Evolutionary conservation across 2,888 invertebrate species (phyloP).

Genomic region (Cataglyphis albicans): DNA sequence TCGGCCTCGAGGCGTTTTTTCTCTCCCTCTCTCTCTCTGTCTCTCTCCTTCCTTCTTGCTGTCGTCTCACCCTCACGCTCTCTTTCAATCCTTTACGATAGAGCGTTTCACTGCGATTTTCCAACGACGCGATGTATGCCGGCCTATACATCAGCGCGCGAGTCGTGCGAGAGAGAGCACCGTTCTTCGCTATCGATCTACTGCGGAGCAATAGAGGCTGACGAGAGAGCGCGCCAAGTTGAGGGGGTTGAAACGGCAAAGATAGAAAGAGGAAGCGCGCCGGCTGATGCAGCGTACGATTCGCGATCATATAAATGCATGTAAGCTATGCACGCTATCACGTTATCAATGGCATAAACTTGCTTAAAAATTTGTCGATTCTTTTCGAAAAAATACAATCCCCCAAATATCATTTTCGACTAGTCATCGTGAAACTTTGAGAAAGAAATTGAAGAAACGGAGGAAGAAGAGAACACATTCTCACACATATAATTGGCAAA

Average conservation of each 20-base stretch:
- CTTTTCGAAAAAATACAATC: neutral
- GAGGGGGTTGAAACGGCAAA: slow-evolving; percentile 67
- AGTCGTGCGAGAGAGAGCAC: slow-evolving; percentile 69
- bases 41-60: slow-evolving; percentile 56
- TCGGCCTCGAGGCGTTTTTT: slow-evolving; percentile 66
- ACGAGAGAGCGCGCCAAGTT: slow-evolving; percentile 65
- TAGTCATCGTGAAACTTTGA: neutral
- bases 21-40: slow-evolving; percentile 41
- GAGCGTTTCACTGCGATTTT: slow-evolving; percentile 72
- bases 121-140: slow-evolving; percentile 71
- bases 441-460: neutral
- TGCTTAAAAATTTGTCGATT: neutral
- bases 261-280: slow-evolving; percentile 58
- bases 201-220: slow-evolving; percentile 78
- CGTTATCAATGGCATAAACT: neutral
- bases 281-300: slow-evolving; percentile 27
- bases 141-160: slow-evolving; percentile 73
- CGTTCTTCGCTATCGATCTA: slow-evolving; percentile 81
- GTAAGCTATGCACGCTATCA: neutral
- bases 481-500: neutral
- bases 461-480: neutral
- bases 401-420: neutral
- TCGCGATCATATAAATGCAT: slow-evolving; percentile 30
- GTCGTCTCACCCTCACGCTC: slow-evolving; percentile 27
- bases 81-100: slow-evolving; percentile 69